phyloP scores from a whole-genome alignment of 2,888 invertebrate species.

The Norana najaformis region DNA sequence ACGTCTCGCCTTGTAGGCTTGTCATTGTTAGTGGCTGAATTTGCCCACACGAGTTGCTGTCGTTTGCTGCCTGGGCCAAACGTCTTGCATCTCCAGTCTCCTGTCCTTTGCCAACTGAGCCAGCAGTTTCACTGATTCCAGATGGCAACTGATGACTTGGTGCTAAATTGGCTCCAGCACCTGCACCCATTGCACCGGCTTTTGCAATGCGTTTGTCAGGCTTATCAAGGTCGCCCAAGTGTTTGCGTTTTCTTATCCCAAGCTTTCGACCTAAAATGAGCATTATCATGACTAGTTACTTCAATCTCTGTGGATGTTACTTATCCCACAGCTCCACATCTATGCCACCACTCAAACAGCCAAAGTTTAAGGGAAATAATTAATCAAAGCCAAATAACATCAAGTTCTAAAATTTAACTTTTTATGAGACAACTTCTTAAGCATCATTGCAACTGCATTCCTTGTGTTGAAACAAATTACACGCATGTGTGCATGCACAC shows the following conservation, averaged over 20 bases:
- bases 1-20: background rate
- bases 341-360: background rate
- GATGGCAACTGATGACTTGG: background rate
- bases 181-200: background rate
- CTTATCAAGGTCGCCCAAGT: background rate
- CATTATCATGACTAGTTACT: background rate
- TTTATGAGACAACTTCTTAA: no score
- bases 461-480: background rate
- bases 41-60: background rate
- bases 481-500: background rate
- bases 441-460: background rate
- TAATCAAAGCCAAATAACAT: background rate
- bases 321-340: background rate
- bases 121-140: background rate
- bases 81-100: conserved; percentile 8
- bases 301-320: background rate
- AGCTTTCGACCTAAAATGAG: background rate
- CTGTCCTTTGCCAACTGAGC: background rate
- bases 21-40: background rate
- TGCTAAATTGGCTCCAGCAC: background rate
- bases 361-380: background rate
- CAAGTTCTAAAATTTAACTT: no score
- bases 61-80: background rate
- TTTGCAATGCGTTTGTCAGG: background rate
- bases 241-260: background rate